phyloP scores from a whole-genome alignment of 2,888 invertebrate genomes.

The Adineta ricciae region DNA sequence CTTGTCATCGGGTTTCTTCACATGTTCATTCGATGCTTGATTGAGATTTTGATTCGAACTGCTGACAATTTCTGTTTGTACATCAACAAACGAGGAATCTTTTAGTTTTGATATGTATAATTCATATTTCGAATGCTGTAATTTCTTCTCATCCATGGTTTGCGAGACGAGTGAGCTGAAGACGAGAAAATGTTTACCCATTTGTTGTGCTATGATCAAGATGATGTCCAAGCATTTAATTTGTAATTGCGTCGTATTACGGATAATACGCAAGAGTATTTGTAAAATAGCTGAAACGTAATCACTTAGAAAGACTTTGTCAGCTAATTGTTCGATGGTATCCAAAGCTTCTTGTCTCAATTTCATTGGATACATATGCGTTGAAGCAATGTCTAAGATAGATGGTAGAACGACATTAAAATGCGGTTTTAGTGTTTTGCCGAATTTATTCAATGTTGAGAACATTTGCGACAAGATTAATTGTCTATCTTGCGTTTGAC shows the following conservation, averaged over 20 bases:
- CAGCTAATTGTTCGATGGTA: background rate
- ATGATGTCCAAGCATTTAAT: conserved; percentile 1
- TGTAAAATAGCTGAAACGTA: conserved; percentile 16
- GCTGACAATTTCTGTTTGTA: background rate
- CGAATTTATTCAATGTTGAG: conserved; percentile 7
- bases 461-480: background rate
- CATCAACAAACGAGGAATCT: conserved; percentile 16
- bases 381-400: conserved; percentile 2
- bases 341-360: background rate
- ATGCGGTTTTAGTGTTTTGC: conserved; percentile 21
- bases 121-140: conserved; percentile 16
- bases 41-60: background rate
- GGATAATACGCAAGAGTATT: background rate
- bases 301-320: background rate
- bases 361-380: background rate
- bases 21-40: background rate
- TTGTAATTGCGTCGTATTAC: background rate
- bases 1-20: background rate
- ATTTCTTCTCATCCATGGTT: background rate
- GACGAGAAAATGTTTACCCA: conserved; percentile 16
- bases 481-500: background rate
- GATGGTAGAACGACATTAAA: conserved; percentile 19
- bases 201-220: background rate
- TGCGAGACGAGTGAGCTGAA: background rate
- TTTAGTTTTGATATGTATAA: conserved; percentile 9